Evolutionary conservation across 2,113 vertebrate genomes (phyloP).

Genomic region (Peromyscus maniculatus): DNA sequence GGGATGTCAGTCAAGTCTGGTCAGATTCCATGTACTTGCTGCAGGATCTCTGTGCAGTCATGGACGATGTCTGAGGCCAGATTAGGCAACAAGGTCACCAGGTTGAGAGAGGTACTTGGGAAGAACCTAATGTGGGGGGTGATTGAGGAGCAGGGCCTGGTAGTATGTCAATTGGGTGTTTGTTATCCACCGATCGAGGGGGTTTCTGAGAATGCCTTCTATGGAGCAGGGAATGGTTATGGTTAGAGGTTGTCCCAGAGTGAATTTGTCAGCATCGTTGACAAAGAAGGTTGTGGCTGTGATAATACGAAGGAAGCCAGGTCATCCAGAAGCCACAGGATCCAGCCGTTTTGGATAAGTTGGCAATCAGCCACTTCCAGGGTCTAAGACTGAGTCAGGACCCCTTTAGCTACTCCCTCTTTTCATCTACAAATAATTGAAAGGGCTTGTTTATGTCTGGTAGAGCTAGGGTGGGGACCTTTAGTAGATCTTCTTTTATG

Average conservation of each 20-base stretch:
- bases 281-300: background rate
- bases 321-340: background rate
- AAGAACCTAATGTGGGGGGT: too few species aligned
- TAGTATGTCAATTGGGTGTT: background rate
- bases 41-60: background rate
- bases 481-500: background rate
- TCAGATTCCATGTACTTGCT: background rate
- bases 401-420: background rate
- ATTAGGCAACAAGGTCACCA: background rate
- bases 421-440: background rate
- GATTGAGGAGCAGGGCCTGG: too few species aligned
- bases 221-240: too few species aligned
- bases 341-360: background rate
- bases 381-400: background rate
- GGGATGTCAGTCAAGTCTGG: background rate
- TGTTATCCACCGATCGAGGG: background rate
- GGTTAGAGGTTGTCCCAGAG: background rate
- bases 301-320: background rate
- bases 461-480: background rate
- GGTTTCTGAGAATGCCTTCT: background rate
- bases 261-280: background rate
- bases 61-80: rapidly evolving
- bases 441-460: background rate
- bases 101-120: too few species aligned
- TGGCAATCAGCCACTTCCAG: background rate